Conservation (phyloP, 2,797 vertebrate genomes). For the Limnodromus scolopaceus region DNA sequence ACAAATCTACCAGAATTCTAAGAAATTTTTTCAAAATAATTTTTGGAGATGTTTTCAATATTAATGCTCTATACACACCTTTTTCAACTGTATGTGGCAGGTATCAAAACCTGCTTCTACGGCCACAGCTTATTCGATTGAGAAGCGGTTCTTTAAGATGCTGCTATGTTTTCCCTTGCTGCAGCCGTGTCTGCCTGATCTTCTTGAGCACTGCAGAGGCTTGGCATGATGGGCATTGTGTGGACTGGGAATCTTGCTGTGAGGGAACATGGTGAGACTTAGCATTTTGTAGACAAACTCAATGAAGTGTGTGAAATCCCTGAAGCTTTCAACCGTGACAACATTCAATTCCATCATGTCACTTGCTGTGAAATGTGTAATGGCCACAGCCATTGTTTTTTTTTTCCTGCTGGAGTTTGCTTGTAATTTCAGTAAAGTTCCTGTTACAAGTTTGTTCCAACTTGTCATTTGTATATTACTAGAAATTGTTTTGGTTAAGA, state of each 20-base stretch:
- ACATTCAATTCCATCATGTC: slow-evolving; percentile 19
- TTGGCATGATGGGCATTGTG: neutral
- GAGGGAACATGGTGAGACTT: neutral
- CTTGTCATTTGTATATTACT: neutral
- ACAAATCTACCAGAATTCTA: neutral
- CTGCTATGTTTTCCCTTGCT: neutral
- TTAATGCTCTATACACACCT: accelerated
- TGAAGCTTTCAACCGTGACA: slow-evolving; percentile 34
- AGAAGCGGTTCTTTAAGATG: neutral
- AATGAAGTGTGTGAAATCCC: slow-evolving; percentile 12
- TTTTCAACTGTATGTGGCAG: neutral
- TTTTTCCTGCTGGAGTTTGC: neutral
- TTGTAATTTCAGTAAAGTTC: neutral
- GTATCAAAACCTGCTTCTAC: neutral
- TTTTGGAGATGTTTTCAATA: neutral
- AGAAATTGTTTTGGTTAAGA: neutral
- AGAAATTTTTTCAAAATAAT: neutral
- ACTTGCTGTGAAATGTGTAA: neutral
- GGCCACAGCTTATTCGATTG: neutral
- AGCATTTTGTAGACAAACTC: neutral
- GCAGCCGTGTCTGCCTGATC: neutral
- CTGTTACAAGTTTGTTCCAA: neutral
- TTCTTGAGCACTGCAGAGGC: neutral
- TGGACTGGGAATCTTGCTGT: slow-evolving; percentile 30
- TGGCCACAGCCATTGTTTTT: neutral